phyloP scores from a whole-genome alignment of 1,140 invertebrate genomes.

The Nasonia giraulti region DNA sequence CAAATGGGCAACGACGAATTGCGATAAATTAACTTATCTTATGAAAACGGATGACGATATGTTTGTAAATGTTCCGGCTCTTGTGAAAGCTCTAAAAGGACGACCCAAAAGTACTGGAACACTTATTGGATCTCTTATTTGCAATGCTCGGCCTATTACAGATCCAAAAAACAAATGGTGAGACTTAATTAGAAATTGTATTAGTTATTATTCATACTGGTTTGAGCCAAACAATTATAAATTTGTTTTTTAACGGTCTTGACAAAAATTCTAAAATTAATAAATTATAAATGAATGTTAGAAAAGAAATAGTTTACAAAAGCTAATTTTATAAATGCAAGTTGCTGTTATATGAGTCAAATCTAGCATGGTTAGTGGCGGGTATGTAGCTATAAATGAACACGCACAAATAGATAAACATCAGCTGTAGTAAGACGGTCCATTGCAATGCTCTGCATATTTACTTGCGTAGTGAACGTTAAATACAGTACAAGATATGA shows the following conservation, averaged over 20 bases:
- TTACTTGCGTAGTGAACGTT: too few relatives aligned
- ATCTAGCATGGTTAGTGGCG: background rate
- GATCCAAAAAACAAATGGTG: conserved; percentile 86
- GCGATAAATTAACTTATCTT: conserved; percentile 80
- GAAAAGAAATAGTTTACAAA: background rate
- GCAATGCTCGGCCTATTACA: conserved; percentile 82
- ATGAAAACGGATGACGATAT: conserved; percentile 92
- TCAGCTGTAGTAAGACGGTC: too few relatives aligned
- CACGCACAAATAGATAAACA: too few relatives aligned
- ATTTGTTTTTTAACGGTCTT: background rate
- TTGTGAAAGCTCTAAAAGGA: conserved; percentile 69
- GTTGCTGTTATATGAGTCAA: background rate
- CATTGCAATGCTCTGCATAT: too few relatives aligned
- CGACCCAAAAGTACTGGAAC: conserved; percentile 70
- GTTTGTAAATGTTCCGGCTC: conserved; percentile 83
- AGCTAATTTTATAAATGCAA: background rate
- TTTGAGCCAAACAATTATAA: too few relatives aligned
- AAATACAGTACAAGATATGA: too few relatives aligned
- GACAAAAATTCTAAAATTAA: background rate
- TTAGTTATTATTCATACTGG: background rate
- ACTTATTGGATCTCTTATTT: conserved; percentile 84
- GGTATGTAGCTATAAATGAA: too few relatives aligned
- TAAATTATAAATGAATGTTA: background rate
- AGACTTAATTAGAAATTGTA: conserved; percentile 53
- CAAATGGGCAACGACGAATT: conserved; percentile 85